Conservation (phyloP, 2,113 vertebrate genomes). For the Salvelinus alpinus region DNA sequence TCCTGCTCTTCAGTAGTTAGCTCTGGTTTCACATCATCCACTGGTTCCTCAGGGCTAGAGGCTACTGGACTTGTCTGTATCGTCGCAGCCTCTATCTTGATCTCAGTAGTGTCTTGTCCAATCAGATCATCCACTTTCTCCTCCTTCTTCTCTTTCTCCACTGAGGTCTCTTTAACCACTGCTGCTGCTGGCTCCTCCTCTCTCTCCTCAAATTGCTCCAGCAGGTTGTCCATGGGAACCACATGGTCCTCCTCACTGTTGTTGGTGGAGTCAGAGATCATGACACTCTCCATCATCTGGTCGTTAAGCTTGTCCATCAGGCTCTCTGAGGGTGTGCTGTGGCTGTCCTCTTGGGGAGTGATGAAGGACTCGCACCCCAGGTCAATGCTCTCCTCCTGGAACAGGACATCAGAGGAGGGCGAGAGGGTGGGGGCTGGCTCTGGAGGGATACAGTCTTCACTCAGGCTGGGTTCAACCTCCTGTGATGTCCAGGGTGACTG, state of each 20-base stretch:
- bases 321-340: conserved; percentile 76
- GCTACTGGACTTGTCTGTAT: conserved; percentile 9
- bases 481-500: conserved; percentile 66
- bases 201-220: conserved; percentile 69
- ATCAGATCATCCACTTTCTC: conserved; percentile 17
- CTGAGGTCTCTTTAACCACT: neutral
- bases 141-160: conserved; percentile 22
- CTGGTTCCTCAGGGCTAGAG: conserved; percentile 37
- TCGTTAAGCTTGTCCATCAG: conserved; percentile 88
- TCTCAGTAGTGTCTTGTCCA: conserved; percentile 5
- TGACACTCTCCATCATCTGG: conserved; percentile 98
- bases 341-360: conserved; percentile 81
- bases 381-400: conserved; percentile 89
- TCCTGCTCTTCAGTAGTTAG: conserved; percentile 2
- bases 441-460: neutral
- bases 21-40: conserved; percentile 30
- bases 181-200: conserved; percentile 26
- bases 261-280: conserved; percentile 95
- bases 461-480: conserved; percentile 10
- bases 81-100: neutral
- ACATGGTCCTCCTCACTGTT: conserved; percentile 92
- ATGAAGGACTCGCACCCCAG: conserved; percentile 81
- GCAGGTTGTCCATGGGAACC: conserved; percentile 82
- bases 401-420: conserved; percentile 61
- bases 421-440: conserved; percentile 29